Conservation (phyloP, 2,888 invertebrate species). For the Linhomoeus sp. region DNA sequence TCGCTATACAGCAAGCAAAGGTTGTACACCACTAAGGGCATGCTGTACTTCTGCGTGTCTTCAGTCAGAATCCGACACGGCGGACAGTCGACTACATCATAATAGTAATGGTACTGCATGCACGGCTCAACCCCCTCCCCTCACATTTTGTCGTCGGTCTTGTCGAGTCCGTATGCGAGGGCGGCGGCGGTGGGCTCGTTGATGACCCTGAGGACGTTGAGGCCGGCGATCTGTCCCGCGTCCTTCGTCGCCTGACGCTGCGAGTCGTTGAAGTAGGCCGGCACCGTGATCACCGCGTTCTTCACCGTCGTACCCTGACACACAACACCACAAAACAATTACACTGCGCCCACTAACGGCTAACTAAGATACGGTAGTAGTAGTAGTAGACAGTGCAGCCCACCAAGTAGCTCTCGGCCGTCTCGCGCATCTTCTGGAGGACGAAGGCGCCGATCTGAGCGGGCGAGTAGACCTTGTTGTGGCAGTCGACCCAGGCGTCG, state of each 20-base stretch:
- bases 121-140: too few relatives aligned
- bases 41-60: too few relatives aligned
- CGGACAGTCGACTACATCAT: too few relatives aligned
- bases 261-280: constrained; percentile 93
- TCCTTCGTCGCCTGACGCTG: constrained; percentile 97
- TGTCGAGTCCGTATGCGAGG: constrained; percentile 95
- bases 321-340: too few relatives aligned
- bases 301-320: constrained; percentile 70
- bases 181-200: constrained; percentile 96
- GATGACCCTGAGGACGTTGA: constrained; percentile 88
- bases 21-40: too few relatives aligned
- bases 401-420: constrained; percentile 59
- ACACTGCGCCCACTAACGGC: too few relatives aligned
- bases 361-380: too few relatives aligned
- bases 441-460: constrained; percentile 57
- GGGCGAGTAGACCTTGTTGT: constrained; percentile 91
- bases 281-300: constrained; percentile 93
- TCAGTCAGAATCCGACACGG: too few relatives aligned
- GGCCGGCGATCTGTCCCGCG: constrained; percentile 88
- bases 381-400: too few relatives aligned
- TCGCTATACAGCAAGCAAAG: too few relatives aligned
- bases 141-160: constrained; percentile 45
- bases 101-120: too few relatives aligned
- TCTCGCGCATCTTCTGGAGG: constrained; percentile 19
- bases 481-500: constrained; percentile 93